phyloP scores from a whole-genome alignment of 2,888 invertebrate species.

The Pheosia gnoma region DNA sequence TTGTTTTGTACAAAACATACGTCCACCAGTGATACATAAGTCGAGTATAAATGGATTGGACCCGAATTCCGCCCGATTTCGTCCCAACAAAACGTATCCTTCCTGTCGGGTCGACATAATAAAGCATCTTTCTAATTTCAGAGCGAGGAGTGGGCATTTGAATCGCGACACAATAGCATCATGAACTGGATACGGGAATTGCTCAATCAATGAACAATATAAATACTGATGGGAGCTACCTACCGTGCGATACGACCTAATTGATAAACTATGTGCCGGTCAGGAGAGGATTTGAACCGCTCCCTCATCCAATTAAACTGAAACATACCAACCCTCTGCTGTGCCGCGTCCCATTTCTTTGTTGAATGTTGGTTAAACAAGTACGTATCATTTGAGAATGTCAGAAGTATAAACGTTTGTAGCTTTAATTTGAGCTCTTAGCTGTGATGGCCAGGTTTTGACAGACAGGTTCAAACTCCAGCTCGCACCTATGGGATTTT shows the following conservation, averaged over 20 bases:
- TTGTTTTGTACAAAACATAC: conserved; percentile 1
- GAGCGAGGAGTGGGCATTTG: conserved; percentile 33
- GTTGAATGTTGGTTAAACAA: conserved; percentile 35
- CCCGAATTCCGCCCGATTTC: conserved; percentile 10
- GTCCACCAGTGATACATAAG: not conserved
- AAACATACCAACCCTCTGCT: conserved; percentile 51
- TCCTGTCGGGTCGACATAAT: conserved; percentile 19
- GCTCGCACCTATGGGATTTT: no score
- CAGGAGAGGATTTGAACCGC: conserved; percentile 57
- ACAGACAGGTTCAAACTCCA: no score
- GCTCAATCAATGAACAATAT: conserved; percentile 65
- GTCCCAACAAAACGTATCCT: conserved; percentile 15
- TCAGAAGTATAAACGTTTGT: conserved; percentile 11
- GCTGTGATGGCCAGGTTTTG: conserved; percentile 18
- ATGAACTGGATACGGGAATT: conserved; percentile 48
- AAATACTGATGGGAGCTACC: conserved; percentile 61
- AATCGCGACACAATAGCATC: conserved; percentile 36
- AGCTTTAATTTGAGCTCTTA: conserved; percentile 8
- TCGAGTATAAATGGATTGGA: conserved; percentile 3
- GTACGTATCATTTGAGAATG: not conserved
- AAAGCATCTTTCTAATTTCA: conserved; percentile 27
- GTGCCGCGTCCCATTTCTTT: conserved; percentile 36
- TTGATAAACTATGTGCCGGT: conserved; percentile 64
- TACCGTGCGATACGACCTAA: conserved; percentile 63
- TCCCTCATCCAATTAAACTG: conserved; percentile 66